Conservation (phyloP, 2,888 invertebrate species). For the Dynastes grantii region DNA sequence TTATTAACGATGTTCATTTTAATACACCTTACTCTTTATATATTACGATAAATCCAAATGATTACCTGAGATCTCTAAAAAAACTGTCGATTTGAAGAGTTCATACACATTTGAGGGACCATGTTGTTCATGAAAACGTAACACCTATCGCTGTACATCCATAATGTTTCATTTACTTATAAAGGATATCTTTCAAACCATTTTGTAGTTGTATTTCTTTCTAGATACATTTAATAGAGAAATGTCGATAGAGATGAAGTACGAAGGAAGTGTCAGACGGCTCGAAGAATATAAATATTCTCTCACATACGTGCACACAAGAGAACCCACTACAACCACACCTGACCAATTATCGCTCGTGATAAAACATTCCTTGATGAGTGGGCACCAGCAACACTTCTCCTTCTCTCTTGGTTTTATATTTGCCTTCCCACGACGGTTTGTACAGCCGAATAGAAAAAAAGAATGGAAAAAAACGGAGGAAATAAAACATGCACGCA, state of each 20-base stretch:
- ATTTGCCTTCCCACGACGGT: slow-evolving; percentile 61
- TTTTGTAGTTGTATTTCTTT: slow-evolving; percentile 18
- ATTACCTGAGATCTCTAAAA: too few relatives aligned
- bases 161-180: slow-evolving; percentile 15
- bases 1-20: too few relatives aligned
- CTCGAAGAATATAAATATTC: slow-evolving; percentile 42
- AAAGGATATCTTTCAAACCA: slow-evolving; percentile 6
- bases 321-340: slow-evolving; percentile 57
- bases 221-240: slow-evolving; percentile 29
- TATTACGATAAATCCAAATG: too few relatives aligned
- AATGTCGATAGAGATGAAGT: slow-evolving; percentile 33
- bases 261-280: slow-evolving; percentile 34
- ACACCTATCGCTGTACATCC: slow-evolving; percentile 1
- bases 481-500: slow-evolving; percentile 45
- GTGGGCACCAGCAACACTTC: slow-evolving; percentile 58
- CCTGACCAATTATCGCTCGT: slow-evolving; percentile 64
- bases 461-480: slow-evolving; percentile 16
- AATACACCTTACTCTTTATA: too few relatives aligned
- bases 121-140: too few relatives aligned
- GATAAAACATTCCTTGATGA: slow-evolving; percentile 61
- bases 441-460: slow-evolving; percentile 25
- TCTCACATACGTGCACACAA: slow-evolving; percentile 22
- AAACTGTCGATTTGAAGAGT: too few relatives aligned
- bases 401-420: slow-evolving; percentile 54
- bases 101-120: too few relatives aligned